Base-by-base conservation (phyloP, 1,140 invertebrate species). In the Watersipora subatra region DNA sequence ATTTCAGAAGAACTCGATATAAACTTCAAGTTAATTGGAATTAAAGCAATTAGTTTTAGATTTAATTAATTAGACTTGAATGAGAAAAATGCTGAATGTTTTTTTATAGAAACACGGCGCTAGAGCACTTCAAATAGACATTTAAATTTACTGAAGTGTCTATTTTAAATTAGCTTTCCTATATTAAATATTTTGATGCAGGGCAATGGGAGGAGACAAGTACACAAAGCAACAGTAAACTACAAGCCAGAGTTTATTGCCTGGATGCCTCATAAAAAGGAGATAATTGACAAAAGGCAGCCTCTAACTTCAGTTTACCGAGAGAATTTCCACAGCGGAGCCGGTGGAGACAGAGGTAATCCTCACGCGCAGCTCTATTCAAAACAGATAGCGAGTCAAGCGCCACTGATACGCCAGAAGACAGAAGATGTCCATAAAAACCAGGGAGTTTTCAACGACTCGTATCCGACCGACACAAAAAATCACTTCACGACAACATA, bases 201-300 rank as follows among this genome's bases (percentile, higher is more conserved):
- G 76, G 76, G 76, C 57, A 65, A 75, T n/a, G 76, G 76, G 12
- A 68, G 70, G 55, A 73, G 72, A 58, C 61, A 74, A 26, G 69
- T 69, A 27, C 70, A 74, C 28, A 70, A 72, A 30, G 67, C 61
- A n/a, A 71, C 73, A 1, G 73, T 72, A 56, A 63, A 65, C 28
- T 76, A 74, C 61, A 72, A 75, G 57, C 69, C 70, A 26, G 72
- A 75, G 59, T 75, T 77, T 64, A 72, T 76, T 56, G 67, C 73
- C 34, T 78, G 75, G 75, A 72, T 73, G 70, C 73, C 75, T 29
- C 66, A 72, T n/a, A 70, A 67, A 63, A 65, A 69, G 61, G 71
- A 72, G 34, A 12, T 46, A 46, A 57, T 71, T 25, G 71, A 75
- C 19, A 66, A 68, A 30, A 68, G 67, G 7, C 63, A 69, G 12